A percentile compares a stretch with the other conserved stretches of the same genome.
phyloP scores from a whole-genome alignment of 2,888 invertebrate species.

The Brenthis ino region DNA sequence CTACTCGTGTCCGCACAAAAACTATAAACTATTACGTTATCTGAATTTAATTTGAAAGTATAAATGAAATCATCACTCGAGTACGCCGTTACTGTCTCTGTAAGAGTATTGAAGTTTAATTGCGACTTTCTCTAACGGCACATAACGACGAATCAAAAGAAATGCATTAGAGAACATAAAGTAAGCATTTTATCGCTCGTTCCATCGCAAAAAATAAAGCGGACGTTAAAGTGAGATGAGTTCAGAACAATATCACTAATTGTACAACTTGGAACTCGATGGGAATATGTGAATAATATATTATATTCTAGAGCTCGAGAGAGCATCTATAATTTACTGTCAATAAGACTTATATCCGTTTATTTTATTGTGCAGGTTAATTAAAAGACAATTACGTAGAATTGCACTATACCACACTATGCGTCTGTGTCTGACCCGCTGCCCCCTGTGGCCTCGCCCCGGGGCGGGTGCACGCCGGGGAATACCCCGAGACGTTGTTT shows the following conservation, averaged over 20 bases:
- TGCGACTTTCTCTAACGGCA: constrained; percentile 12
- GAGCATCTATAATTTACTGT: constrained; percentile 14
- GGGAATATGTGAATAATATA: neutral
- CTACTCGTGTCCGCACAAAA: neutral
- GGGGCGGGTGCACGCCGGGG: neutral
- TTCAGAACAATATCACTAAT: constrained; percentile 17
- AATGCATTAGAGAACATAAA: constrained; percentile 27
- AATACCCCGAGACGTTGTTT: constrained; percentile 20
- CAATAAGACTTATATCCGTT: neutral
- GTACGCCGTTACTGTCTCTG: constrained; percentile 2
- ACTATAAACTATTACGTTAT: constrained; percentile 10
- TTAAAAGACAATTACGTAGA: constrained; percentile 14
- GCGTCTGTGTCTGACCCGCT: neutral
- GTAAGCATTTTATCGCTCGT: constrained; percentile 21
- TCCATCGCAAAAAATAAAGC: constrained; percentile 14
- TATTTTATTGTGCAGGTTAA: constrained; percentile 5
- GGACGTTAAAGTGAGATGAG: constrained; percentile 16
- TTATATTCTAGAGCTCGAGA: neutral
- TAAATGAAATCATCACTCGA: neutral
- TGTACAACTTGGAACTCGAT: constrained; percentile 7
- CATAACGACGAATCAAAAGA: constrained; percentile 14
- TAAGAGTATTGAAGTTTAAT: constrained; percentile 14
- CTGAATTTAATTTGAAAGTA: constrained; percentile 8
- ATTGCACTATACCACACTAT: neutral
- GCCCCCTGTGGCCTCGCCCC: neutral